Evolutionary conservation across 2,113 vertebrate genomes (phyloP), one percentile per base, ranked within the genome.

Genomic region (Noturus placidus): DNA sequence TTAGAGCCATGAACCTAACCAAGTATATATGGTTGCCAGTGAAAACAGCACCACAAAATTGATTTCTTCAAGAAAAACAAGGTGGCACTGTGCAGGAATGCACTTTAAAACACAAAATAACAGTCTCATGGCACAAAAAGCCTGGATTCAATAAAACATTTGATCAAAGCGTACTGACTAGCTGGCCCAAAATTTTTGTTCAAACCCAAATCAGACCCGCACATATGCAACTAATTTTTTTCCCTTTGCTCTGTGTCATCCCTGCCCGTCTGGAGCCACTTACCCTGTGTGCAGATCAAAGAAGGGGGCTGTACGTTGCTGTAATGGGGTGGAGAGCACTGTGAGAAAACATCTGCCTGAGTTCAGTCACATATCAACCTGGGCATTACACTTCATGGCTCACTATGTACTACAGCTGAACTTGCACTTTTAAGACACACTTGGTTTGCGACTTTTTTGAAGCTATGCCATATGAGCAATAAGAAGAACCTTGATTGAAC

Each of bases 211-310:
- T 95, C 95, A 94, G 88, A 89, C 94, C 91, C 91, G 94, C 93
- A 95, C 97, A 97, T 94, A 97, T 96, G 95, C 95, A 96, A 96
- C 96, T 95, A 95, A 97, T 97, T 97, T 97, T 97, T 94, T 94
- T 94, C 93, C 93, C 90, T 87, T 67, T 89, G 89, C 94, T 93
- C 95, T 95, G 93, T 94, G 94, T 88, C 87, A 95, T 94, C 92
- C 93, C 92, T 88, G 84, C 92, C 96, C 95, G 96, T 96, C 97
- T 98, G 97, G 96, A 97, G 97, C 97, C 97, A 96, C 96, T 97
- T 97, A 96, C 94, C 82, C 84, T 95, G 95, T 95, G 93, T 92
- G 92, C 91, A 95, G 95, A 97, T 97, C 97, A 98, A 98, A 98
- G 96, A 94, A 89, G 35, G 91, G 92, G 93, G 95, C 95, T 95